phyloP scores from a whole-genome alignment of 2,797 vertebrate genomes.

The Labroides dimidiatus region DNA sequence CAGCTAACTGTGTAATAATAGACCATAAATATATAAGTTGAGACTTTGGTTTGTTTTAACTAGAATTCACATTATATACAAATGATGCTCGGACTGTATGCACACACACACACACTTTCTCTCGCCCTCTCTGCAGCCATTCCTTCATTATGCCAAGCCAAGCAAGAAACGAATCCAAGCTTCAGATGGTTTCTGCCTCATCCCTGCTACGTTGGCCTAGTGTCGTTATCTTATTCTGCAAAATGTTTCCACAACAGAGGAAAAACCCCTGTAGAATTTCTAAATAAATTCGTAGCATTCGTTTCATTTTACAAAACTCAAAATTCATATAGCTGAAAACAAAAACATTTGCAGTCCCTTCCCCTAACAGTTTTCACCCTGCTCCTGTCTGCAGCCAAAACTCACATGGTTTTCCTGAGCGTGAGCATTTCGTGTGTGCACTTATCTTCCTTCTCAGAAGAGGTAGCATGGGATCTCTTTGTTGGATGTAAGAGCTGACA shows the following conservation, averaged over 20 bases:
- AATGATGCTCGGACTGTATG: neutral
- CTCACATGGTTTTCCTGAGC: conserved; percentile 15
- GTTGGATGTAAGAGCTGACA: conserved; percentile 54
- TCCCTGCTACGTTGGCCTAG: conserved; percentile 19
- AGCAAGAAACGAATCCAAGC: conserved; percentile 29
- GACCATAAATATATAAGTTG: neutral
- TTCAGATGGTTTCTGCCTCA: conserved; percentile 22
- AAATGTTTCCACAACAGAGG: conserved; percentile 31
- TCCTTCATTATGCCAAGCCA: conserved; percentile 26
- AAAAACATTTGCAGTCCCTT: neutral
- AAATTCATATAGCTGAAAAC: conserved; percentile 16
- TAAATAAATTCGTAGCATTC: conserved; percentile 20
- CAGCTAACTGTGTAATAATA: neutral
- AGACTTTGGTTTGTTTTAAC: conserved; percentile 20
- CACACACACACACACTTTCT: conserved; percentile 2
- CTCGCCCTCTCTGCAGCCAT: conserved; percentile 16
- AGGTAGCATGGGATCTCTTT: conserved; percentile 53
- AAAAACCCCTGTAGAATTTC: conserved; percentile 15
- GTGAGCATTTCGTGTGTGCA: conserved; percentile 7
- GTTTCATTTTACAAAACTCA: conserved; percentile 8
- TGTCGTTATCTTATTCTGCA: conserved; percentile 28
- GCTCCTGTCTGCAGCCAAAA: conserved; percentile 18
- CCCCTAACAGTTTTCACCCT: neutral
- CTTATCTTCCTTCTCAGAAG: conserved; percentile 55
- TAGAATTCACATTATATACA: conserved; percentile 17